phyloP scores from a whole-genome alignment of 2,797 vertebrate species.

The Phylloscopus collybita region DNA sequence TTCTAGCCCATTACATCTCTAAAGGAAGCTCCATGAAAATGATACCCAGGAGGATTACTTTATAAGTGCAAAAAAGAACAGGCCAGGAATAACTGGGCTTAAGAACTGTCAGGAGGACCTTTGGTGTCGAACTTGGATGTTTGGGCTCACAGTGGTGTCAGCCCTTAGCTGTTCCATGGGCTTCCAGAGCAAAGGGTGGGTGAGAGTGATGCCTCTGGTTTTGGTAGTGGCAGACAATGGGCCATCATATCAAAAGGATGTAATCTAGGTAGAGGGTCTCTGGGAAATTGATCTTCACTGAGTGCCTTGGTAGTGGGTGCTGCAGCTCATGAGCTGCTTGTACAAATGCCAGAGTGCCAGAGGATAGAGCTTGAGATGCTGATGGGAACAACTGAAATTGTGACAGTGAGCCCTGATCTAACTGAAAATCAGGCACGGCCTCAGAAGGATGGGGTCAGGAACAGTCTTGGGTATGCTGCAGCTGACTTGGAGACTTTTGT shows the following conservation, averaged over 20 bases:
- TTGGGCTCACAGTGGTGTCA: neutral
- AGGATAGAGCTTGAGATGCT: neutral
- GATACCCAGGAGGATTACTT: neutral
- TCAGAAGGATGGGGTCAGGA: neutral
- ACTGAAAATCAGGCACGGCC: neutral
- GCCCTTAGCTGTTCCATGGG: neutral
- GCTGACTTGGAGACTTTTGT: neutral
- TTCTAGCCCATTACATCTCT: neutral
- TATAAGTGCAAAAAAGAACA: neutral
- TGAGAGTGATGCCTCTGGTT: neutral
- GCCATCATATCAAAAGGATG: neutral
- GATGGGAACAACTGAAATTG: neutral
- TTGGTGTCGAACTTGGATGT: neutral
- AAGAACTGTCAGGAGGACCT: neutral
- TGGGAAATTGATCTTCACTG: neutral
- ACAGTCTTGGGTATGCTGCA: neutral
- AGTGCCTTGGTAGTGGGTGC: neutral
- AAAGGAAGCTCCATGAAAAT: neutral
- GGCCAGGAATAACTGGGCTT: neutral
- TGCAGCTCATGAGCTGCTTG: neutral
- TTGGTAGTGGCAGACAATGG: neutral
- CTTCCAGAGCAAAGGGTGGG: neutral
- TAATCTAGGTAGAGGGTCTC: neutral
- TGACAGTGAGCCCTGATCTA: neutral
- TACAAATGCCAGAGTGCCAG: neutral